Percentiles rank a stretch among this genome's conserved stretches.
phyloP scores from a whole-genome alignment of 2,888 invertebrate species.

The Drosophila quinaria region DNA sequence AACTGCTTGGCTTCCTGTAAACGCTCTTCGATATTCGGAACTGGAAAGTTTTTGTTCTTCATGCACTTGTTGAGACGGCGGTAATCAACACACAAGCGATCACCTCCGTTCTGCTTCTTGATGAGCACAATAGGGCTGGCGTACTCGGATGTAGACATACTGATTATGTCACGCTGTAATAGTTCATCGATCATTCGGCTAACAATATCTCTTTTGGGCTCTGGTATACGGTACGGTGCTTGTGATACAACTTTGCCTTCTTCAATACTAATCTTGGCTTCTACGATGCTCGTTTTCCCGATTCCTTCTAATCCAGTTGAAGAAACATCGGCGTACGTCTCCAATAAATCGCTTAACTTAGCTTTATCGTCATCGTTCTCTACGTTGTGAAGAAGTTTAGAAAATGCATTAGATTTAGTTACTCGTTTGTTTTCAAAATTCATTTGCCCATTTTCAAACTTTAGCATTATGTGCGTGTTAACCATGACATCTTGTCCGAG shows the following conservation, averaged over 20 bases:
- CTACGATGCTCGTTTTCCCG: constrained; percentile 6
- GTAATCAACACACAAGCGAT: constrained; percentile 22
- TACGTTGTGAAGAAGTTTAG: background rate
- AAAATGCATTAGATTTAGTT: background rate
- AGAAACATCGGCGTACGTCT: background rate
- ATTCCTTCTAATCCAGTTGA: constrained; percentile 3
- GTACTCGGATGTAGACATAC: constrained; percentile 1
- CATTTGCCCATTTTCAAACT: background rate
- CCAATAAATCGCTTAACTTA: background rate
- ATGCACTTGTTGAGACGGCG: constrained; percentile 13
- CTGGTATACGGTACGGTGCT: constrained; percentile 3
- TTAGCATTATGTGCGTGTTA: background rate
- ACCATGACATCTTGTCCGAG: constrained; percentile 1
- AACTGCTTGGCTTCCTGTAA: constrained; percentile 20
- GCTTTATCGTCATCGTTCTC: background rate
- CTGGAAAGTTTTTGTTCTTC: constrained; percentile 12
- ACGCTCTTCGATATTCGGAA: constrained; percentile 15
- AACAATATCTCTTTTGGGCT: background rate
- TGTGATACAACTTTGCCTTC: background rate
- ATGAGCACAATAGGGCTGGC: background rate
- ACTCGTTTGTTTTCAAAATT: background rate
- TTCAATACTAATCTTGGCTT: constrained; percentile 11
- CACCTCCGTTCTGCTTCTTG: constrained; percentile 17
- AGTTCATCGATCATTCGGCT: background rate
- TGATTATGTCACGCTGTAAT: background rate